These are phyloP conservation scores for Anhinga rufa DNA, from an alignment of 2,113 vertebrate species.

Conservation along the genomic window DNA sequence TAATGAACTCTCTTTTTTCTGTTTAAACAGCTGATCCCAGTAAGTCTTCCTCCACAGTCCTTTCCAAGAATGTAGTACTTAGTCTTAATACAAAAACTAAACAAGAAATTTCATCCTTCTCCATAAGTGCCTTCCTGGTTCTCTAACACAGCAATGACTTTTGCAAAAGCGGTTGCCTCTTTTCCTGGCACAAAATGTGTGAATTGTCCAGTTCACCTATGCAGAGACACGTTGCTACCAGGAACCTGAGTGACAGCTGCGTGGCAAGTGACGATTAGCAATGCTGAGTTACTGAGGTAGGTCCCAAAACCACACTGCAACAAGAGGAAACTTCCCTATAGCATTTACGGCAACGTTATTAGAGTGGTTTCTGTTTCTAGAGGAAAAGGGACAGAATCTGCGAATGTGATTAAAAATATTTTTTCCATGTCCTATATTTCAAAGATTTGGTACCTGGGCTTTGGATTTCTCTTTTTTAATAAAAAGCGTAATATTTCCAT, in stretches of 20 bases:
- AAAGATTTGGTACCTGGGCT: conserved; percentile 56
- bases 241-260: not conserved
- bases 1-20: not conserved
- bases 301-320: not conserved
- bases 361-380: conserved; percentile 52
- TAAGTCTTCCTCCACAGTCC: not conserved
- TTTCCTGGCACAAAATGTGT: not conserved
- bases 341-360: conserved; percentile 29
- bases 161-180: not conserved
- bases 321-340: conserved; percentile 46
- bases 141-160: not conserved
- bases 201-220: not conserved
- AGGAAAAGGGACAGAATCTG: conserved; percentile 32
- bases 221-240: not conserved
- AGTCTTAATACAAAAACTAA: not conserved
- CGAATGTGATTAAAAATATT: conserved; percentile 41
- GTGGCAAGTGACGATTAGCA: not conserved
- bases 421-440: conserved; percentile 5
- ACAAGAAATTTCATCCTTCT: not conserved
- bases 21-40: not conserved
- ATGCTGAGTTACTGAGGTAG: not conserved
- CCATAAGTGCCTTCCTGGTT: not conserved
- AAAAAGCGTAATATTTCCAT: conserved; percentile 70
- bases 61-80: not conserved
- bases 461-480: conserved; percentile 59